phyloP scores from a whole-genome alignment of 2,113 vertebrate genomes.

The Siniperca chuatsi region DNA sequence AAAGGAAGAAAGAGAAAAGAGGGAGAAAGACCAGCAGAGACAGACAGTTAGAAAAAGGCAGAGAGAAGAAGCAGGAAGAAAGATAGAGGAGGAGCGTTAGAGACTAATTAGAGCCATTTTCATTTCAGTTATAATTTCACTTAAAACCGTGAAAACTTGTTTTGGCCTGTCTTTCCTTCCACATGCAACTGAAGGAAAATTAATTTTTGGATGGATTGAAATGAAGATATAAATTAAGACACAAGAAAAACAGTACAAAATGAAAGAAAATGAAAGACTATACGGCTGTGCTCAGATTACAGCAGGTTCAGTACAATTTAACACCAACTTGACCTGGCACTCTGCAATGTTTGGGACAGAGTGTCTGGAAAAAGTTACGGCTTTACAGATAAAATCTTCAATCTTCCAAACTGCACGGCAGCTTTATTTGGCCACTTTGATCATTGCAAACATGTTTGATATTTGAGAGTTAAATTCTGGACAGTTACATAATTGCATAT shows the following conservation, averaged over 20 bases:
- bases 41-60: not conserved
- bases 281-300: not conserved
- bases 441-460: conserved; percentile 24
- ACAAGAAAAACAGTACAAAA: not conserved
- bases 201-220: not conserved
- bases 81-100: not conserved
- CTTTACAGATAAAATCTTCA: conserved; percentile 27
- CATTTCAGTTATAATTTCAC: conserved; percentile 37
- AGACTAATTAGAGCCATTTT: conserved; percentile 41
- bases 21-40: not conserved
- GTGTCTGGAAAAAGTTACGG: not conserved
- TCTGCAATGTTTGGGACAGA: not conserved
- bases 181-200: conserved; percentile 8
- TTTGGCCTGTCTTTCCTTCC: not conserved
- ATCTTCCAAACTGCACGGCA: conserved; percentile 1
- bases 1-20: conserved; percentile 20
- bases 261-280: not conserved
- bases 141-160: conserved; percentile 20
- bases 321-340: conserved; percentile 8
- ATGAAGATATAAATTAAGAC: not conserved
- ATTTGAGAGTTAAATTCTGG: conserved; percentile 13
- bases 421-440: conserved; percentile 31
- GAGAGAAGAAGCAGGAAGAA: not conserved
- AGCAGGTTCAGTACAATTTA: not conserved
- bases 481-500: not conserved